phyloP scores from a whole-genome alignment of 2,888 invertebrate genomes.

The Drosophila prostipennis region DNA sequence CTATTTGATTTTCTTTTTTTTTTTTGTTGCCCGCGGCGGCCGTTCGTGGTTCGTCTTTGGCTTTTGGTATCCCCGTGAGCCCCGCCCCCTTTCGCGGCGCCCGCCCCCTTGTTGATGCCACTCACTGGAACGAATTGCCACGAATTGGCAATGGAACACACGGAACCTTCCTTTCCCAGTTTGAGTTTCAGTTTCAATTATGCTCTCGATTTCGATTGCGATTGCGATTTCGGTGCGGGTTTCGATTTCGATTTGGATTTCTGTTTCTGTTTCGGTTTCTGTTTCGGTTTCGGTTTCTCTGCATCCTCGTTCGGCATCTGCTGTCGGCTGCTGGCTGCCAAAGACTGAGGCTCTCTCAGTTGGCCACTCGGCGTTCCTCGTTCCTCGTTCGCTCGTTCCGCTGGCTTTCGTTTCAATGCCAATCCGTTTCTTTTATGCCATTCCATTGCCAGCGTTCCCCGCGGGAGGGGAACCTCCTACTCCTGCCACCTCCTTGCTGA shows the following conservation, averaged over 20 bases:
- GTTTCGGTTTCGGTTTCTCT: slow-evolving; percentile 33
- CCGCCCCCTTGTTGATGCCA: slow-evolving; percentile 56
- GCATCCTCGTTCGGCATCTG: slow-evolving; percentile 74
- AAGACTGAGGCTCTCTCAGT: slow-evolving; percentile 53
- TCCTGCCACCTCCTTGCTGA: too few relatives aligned
- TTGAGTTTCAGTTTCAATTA: slow-evolving; percentile 37
- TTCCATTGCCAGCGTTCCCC: not conserved
- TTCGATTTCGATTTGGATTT: slow-evolving; percentile 28
- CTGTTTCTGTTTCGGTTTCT: not conserved
- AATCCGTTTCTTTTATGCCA: not conserved
- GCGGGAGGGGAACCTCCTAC: too few relatives aligned
- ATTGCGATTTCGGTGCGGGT: slow-evolving; percentile 5
- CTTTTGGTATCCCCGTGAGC: slow-evolving; percentile 6
- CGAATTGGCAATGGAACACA: slow-evolving; percentile 62
- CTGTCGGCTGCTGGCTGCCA: slow-evolving; percentile 74
- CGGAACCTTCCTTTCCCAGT: slow-evolving; percentile 9
- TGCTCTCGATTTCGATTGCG: slow-evolving; percentile 31
- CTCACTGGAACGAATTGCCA: slow-evolving; percentile 36
- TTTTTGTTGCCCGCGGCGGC: slow-evolving; percentile 31
- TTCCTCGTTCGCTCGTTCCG: not conserved
- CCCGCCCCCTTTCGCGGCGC: slow-evolving; percentile 30
- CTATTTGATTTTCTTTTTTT: slow-evolving; percentile 1
- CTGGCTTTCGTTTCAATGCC: not conserved
- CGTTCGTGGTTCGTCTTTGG: slow-evolving; percentile 17
- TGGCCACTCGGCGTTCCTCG: slow-evolving; percentile 11